Evolutionary conservation across 2,888 invertebrate genomes (phyloP), one percentile per base, ranked within the genome.

Genomic region (Hirtodrosophila trivittata): DNA sequence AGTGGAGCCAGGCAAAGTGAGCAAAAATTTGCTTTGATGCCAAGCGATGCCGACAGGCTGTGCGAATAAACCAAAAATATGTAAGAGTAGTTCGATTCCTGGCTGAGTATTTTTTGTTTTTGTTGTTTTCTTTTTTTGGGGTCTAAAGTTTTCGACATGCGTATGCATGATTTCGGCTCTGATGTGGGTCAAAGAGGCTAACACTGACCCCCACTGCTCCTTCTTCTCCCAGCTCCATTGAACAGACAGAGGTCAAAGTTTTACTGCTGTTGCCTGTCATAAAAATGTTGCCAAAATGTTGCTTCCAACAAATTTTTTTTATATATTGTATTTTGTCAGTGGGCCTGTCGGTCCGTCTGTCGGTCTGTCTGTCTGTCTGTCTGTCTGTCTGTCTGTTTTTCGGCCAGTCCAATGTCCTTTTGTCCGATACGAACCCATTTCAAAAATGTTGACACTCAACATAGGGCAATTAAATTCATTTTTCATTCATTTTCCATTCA

Each of bases 391-490:
- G n/a, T n/a, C n/a, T n/a, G n/a, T n/a, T n/a, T n/a, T n/a, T 41
- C 16, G 6, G 10, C 41, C 46, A 50, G 64, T 56, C 43, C 54
- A 8, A n/a, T 8, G 39, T 65, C 54, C 59, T 49, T 59, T 59
- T 60, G 72, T 65, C 58, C 52, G 62, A 77, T 70, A 57, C 65
- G 82, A 75, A 83, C 82, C 82, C 82, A 83, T 83, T 83, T 83
- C 82, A 83, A 85, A 82, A 82, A 80, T 69, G 86, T 83, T 83
- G 82, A 83, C 82, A 83, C 82, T 73, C 75, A 77, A 80, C 82
- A 85, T 80, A 83, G 80, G 82, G 86, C 82, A 83, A 83, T 83
- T 83, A 85, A 85, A 85, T 85, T 83, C 82, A 83, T 82, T 82
- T 85, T 78, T 82, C 82, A 82, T 85, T 82, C 77, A 75, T 75